Evolutionary conservation across 1,140 invertebrate genomes (phyloP), one percentile per base, ranked within the genome.

Genomic region (Copidosoma floridanum): DNA sequence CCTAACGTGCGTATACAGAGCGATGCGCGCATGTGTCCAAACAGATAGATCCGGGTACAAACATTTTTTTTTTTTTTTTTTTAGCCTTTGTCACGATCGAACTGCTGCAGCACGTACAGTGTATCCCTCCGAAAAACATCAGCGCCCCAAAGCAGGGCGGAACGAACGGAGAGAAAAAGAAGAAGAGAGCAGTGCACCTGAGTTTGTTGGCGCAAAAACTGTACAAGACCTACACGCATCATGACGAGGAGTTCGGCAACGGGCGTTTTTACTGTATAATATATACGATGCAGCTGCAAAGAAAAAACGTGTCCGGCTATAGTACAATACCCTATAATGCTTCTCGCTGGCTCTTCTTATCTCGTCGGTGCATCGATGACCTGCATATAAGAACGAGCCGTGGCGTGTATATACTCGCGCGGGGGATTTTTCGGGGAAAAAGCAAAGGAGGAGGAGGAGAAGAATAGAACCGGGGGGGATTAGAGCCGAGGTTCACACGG

Each of bases 371-470:
- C 16, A 57, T 57, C 55, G 35, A 50, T 14, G 43, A 20, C 27
- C 55, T 50, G 35, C 46, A 57, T 51, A 51, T 51, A 51, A 50
- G 16, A 50, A 50, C 37, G 35, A 29, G 29, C 29, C 6, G 18
- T n/a, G 24, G 46, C 8, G n/a, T n/a, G n/a, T n/a, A n/a, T n/a
- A n/a, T n/a, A n/a, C n/a, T n/a, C n/a, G 21, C 23, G 32, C 23
- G 21, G 32, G 46, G 37, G 56, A 50, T 32, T 50, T 41, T 56
- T 29, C 7, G 10, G 46, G 26, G 4, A 16, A 14, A 48, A 48
- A 26, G 20, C 1, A 10, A 27, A 29, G 12, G 43, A 21, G n/a
- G 44, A 2, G 32, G 8, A 18, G 29, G 21, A 35, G 29, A 2
- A 24, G 11, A 23, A 14, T 20, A 16, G 35, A 2, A 16, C 23